Conservation (phyloP, 2,113 vertebrate species). For the Etheostoma spectabile region DNA sequence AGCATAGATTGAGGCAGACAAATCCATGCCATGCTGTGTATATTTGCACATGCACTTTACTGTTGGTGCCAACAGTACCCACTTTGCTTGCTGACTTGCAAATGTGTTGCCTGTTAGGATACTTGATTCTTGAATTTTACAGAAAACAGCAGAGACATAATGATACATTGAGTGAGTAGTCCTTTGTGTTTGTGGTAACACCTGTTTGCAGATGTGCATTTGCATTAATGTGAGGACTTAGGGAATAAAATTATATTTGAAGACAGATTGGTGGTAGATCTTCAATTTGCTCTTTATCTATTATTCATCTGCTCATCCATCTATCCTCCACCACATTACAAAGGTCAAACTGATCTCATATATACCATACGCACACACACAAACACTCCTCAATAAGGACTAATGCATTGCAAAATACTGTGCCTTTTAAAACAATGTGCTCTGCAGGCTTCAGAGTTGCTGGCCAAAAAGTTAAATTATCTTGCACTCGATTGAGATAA, state of each 20-base stretch:
- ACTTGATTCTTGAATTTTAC: neutral
- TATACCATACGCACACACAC: constrained; percentile 15
- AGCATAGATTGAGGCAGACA: neutral
- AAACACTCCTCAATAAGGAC: constrained; percentile 39
- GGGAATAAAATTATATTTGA: constrained; percentile 36
- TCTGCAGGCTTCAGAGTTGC: constrained; percentile 13
- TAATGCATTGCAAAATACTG: constrained; percentile 19
- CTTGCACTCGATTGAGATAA: neutral
- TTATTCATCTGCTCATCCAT: constrained; percentile 61
- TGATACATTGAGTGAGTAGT: neutral
- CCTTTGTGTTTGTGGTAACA: neutral
- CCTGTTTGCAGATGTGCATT: neutral
- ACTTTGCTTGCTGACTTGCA: neutral
- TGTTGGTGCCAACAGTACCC: neutral
- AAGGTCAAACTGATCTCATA: constrained; percentile 65
- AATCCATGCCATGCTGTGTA: neutral
- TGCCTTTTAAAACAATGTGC: constrained; percentile 16
- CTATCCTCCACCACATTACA: constrained; percentile 50
- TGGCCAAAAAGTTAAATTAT: neutral
- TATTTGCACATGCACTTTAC: neutral
- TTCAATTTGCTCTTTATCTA: constrained; percentile 55
- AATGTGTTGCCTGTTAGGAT: neutral
- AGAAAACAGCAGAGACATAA: neutral
- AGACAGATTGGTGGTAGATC: constrained; percentile 24
- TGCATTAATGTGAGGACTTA: constrained; percentile 3